phyloP scores from a whole-genome alignment of 2,113 vertebrate genomes.

The Rhipidura dahli region DNA sequence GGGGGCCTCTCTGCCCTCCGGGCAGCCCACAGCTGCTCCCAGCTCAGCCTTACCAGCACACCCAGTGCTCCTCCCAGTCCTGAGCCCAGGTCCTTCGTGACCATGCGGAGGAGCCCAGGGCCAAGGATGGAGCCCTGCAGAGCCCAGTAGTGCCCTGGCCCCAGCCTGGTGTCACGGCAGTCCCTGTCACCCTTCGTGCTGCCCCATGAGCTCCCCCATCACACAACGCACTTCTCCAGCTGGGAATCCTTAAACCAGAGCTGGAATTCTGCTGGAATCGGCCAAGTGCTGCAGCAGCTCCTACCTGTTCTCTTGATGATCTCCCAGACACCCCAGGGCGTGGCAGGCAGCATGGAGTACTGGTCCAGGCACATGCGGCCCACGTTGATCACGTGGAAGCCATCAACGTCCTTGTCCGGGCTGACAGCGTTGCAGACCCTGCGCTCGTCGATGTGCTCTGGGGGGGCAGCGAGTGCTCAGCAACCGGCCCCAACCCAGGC shows the following conservation, averaged over 20 bases:
- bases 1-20: neutral
- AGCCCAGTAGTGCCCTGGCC: neutral
- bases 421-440: constrained; percentile 90
- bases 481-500: neutral
- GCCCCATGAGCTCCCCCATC: neutral
- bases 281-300: neutral
- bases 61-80: neutral
- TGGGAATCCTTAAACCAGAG: neutral
- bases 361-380: constrained; percentile 96
- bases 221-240: neutral
- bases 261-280: neutral
- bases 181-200: neutral
- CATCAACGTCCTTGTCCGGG: constrained; percentile 93
- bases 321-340: constrained; percentile 94
- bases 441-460: constrained; percentile 93
- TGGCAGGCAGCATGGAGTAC: constrained; percentile 92
- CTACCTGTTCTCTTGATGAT: constrained; percentile 93
- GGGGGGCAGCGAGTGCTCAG: neutral
- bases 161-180: neutral
- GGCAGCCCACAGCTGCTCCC: neutral
- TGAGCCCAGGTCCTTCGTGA: neutral
- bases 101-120: neutral
- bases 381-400: constrained; percentile 94
- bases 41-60: neutral
- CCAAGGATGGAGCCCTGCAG: neutral